Conservation (phyloP, 1,140 invertebrate genomes). For the Phenacoccus solenopsis region DNA sequence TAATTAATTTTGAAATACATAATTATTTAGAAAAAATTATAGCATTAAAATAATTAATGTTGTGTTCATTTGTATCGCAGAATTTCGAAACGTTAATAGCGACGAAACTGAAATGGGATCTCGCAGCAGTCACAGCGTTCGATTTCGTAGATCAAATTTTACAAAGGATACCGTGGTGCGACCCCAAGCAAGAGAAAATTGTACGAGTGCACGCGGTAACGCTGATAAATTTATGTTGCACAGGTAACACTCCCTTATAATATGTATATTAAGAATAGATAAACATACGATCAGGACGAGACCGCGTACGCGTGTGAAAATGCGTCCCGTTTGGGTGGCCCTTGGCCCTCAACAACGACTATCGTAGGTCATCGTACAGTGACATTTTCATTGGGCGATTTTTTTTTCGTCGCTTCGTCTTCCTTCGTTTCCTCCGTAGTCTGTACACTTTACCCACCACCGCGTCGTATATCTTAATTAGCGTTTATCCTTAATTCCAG, state of each 20-base stretch:
- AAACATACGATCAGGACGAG: too few species aligned
- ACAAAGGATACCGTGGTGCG: slow-evolving; percentile 4
- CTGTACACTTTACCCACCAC: too few species aligned
- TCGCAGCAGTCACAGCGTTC: slow-evolving; percentile 1
- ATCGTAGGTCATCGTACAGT: background rate
- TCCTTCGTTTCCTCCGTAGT: too few species aligned
- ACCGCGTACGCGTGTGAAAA: background rate
- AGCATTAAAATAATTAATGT: too few species aligned
- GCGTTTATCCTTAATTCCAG: too few species aligned
- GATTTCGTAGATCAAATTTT: slow-evolving; percentile 12
- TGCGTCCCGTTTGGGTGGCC: background rate
- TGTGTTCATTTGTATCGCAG: background rate
- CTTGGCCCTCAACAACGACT: background rate
- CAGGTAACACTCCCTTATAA: too few species aligned
- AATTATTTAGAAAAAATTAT: too few species aligned
- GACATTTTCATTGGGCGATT: too few species aligned
- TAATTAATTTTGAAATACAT: too few species aligned
- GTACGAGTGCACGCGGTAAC: background rate
- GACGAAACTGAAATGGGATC: slow-evolving; percentile 5
- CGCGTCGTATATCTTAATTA: too few species aligned
- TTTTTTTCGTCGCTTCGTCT: too few species aligned
- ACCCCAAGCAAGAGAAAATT: slow-evolving; percentile 4
- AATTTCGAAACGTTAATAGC: slow-evolving; percentile 13
- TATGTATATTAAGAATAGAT: too few species aligned
- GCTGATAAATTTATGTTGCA: slow-evolving; percentile 11